These are phyloP conservation scores for Phymanthus crucifer DNA, from an alignment of 92 coral and sea anemone species.

Conservation along the genomic window DNA sequence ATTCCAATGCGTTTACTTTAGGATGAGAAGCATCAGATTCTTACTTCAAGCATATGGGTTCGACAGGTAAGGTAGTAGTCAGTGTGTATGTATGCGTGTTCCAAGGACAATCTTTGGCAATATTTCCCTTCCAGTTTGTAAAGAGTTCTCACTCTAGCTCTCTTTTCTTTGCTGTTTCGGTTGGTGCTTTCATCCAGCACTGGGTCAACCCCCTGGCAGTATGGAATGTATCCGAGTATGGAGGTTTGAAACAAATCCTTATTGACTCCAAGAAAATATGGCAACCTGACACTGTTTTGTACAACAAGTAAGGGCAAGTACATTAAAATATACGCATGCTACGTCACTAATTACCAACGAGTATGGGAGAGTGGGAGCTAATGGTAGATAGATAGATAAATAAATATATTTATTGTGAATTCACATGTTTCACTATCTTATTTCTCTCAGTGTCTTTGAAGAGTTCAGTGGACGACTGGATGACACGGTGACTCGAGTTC, in stretches of 20 bases:
- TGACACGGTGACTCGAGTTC: constrained; percentile 50
- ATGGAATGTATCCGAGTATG: constrained; percentile 65
- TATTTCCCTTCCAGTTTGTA: neutral
- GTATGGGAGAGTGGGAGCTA: no score
- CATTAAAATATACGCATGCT: neutral
- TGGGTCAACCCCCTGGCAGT: constrained; percentile 59
- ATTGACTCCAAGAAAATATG: constrained; percentile 57
- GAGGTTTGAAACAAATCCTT: constrained; percentile 47
- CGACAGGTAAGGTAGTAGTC: constrained; percentile 61
- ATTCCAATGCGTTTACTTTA: constrained; percentile 30
- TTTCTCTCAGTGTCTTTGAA: constrained; percentile 41
- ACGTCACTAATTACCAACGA: neutral
- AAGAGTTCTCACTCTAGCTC: neutral
- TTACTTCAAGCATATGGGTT: constrained; percentile 77
- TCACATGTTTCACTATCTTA: neutral
- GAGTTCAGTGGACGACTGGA: constrained; percentile 57
- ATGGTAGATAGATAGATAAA: neutral
- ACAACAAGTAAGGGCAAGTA: constrained; percentile 69
- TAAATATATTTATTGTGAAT: neutral
- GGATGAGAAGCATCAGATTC: constrained; percentile 78
- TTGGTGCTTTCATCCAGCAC: constrained; percentile 47
- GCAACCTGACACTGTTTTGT: constrained; percentile 77
- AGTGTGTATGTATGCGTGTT: no score
- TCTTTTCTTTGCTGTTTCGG: no score
- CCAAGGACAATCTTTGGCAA: no score